Conservation (phyloP, 30 jellyfish, hydroid and myxozoan species). For the Chrysaora quinquecirrha region DNA sequence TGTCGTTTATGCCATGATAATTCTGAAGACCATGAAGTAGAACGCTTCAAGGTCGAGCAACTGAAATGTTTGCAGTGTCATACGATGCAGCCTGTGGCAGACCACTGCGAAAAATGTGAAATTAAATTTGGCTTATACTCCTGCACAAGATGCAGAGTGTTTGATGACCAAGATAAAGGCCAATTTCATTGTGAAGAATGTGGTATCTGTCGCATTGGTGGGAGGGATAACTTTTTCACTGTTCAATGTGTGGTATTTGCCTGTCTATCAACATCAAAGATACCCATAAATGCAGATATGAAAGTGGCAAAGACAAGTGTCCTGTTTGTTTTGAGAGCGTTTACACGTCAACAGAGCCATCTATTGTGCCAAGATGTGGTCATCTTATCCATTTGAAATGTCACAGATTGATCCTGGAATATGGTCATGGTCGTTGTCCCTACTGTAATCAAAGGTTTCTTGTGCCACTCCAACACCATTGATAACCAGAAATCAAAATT, state of each 20-base stretch:
- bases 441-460: slow-evolving; percentile 58
- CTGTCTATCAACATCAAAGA: slow-evolving; percentile 42
- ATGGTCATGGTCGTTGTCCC: slow-evolving; percentile 80
- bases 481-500: too few relatives aligned
- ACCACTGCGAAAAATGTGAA: slow-evolving; percentile 82
- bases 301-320: slow-evolving; percentile 80
- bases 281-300: slow-evolving; percentile 76
- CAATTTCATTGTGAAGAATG: slow-evolving; percentile 94
- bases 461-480: too few relatives aligned
- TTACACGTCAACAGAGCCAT: slow-evolving; percentile 63
- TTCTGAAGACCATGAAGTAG: slow-evolving; percentile 73
- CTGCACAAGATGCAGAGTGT: slow-evolving; percentile 77
- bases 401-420: slow-evolving; percentile 45
- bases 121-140: slow-evolving; percentile 82
- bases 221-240: slow-evolving; percentile 83
- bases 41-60: slow-evolving; percentile 53
- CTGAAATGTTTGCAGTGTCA: slow-evolving; percentile 72
- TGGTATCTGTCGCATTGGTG: slow-evolving; percentile 93
- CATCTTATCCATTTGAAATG: slow-evolving; percentile 81
- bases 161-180: slow-evolving; percentile 83
- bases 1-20: slow-evolving; percentile 82
- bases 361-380: slow-evolving; percentile 83
- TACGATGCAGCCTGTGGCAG: slow-evolving; percentile 57
- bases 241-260: slow-evolving; percentile 78
- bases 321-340: slow-evolving; percentile 89